Conservation (phyloP, 2,888 invertebrate species). For the Parnassius smintheus region DNA sequence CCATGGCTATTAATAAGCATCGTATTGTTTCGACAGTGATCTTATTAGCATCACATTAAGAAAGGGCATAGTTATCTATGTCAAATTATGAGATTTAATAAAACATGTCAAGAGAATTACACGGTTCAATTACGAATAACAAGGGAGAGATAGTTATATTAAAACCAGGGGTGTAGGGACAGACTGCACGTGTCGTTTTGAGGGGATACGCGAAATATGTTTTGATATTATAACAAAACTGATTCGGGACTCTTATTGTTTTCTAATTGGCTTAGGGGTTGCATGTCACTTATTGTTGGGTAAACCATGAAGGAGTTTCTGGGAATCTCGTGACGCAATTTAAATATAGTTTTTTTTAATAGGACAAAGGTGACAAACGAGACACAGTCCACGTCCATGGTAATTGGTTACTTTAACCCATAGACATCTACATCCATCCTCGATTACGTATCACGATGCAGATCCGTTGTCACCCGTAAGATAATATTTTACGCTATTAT, state of each 20-base stretch:
- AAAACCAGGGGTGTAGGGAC: conserved; percentile 41
- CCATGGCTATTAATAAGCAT: neutral
- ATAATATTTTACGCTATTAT: too few relatives aligned
- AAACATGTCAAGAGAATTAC: conserved; percentile 75
- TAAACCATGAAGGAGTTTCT: conserved; percentile 1
- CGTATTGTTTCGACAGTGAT: neutral
- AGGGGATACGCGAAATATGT: conserved; percentile 60
- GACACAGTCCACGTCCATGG: too few relatives aligned
- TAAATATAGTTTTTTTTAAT: too few relatives aligned
- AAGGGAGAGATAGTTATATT: conserved; percentile 46
- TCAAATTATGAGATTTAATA: conserved; percentile 75
- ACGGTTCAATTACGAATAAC: conserved; percentile 67
- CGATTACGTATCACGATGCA: too few relatives aligned
- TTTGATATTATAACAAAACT: conserved; percentile 70
- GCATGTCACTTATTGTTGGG: conserved; percentile 22
- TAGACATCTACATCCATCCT: too few relatives aligned
- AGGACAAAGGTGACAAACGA: too few relatives aligned
- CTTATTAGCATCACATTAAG: conserved; percentile 16
- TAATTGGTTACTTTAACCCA: too few relatives aligned
- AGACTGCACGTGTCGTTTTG: conserved; percentile 55
- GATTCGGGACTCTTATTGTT: conserved; percentile 44
- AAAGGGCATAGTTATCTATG: conserved; percentile 44
- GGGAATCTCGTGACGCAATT: too few relatives aligned
- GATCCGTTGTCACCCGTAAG: too few relatives aligned
- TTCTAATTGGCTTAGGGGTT: conserved; percentile 49